Base-by-base conservation (phyloP, 1,140 invertebrate genomes). In the Laupala kohalensis region DNA sequence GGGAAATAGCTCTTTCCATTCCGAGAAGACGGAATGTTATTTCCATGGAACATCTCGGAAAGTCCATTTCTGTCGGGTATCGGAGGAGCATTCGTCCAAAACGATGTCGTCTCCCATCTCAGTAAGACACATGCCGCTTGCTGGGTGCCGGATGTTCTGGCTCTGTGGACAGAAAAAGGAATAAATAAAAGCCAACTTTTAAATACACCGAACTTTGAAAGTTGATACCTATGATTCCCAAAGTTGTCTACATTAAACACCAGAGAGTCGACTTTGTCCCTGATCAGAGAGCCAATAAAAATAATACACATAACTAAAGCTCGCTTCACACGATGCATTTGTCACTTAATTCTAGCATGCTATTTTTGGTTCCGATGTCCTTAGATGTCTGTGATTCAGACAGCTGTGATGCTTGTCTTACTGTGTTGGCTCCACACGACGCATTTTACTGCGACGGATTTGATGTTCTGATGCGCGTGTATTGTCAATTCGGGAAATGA, bases 21-120 rank as follows among this genome's bases (percentile, higher is more conserved):
- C n/a, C n/a, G n/a, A n/a, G n/a, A n/a, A n/a, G n/a, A n/a, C n/a
- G n/a, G n/a, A n/a, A n/a, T n/a, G n/a, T 19, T 53, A 68, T 24
- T 72, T 72, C 71, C 71, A 72, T 23, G 66, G 71, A 12, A 72
- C 71, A 5, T 64, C 29, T 28, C 68, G 65, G 23, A 72, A 28
- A 12, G 24, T 24, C 71, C 71, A 72, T 27, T 72, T 64, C 66
- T 72, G 71, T 4, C 65, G 25, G 29, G n/a, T 6, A 24, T 67
- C 27, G 0, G 4, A 5, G 0, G 71, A 28, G 29, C 71, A 72
- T 3, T 64, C 28, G 9, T 30, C 26, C 13, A 72, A 5, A 23
- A 72, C 30, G 3, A 72, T 25, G 0, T 26, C 24, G 3, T 62
- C 27, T 3, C 68, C 71, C 25, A 64, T 26, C 27, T 66, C 12